A percentile compares a stretch with the other conserved stretches of the same genome.
Evolutionary conservation across 2,797 vertebrate species (phyloP).

Genomic region (Iguana delicatissima): DNA sequence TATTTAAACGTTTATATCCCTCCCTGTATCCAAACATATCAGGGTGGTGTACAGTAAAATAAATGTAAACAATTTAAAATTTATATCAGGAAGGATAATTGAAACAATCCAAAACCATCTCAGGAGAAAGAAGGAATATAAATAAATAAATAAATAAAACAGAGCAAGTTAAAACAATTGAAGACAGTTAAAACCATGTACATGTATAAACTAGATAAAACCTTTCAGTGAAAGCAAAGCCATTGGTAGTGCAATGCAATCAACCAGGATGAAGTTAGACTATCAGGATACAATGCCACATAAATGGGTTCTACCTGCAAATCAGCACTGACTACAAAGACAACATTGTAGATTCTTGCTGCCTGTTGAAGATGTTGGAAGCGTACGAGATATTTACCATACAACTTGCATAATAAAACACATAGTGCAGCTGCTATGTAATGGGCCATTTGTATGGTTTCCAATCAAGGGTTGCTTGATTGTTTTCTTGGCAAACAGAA

Average conservation of each 20-base stretch:
- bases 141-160: too few species aligned
- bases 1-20: too few species aligned
- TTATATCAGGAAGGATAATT: too few species aligned
- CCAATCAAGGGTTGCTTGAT: conserved; percentile 50
- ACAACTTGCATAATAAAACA: conserved; percentile 41
- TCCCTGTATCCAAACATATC: too few species aligned
- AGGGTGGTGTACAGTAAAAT: too few species aligned
- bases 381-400: conserved; percentile 53
- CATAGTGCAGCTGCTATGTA: conserved; percentile 50
- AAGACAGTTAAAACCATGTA: too few species aligned
- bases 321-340: not conserved
- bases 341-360: conserved; percentile 32
- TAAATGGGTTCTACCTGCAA: not conserved
- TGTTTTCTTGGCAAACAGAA: conserved; percentile 63
- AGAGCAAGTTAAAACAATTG: too few species aligned
- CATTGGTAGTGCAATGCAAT: accelerated
- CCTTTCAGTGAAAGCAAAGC: too few species aligned
- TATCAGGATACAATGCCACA: not conserved
- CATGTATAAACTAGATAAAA: too few species aligned
- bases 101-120: too few species aligned
- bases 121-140: too few species aligned
- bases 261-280: not conserved
- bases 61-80: too few species aligned
- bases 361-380: conserved; percentile 49
- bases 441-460: conserved; percentile 66